A percentile compares a stretch with the other conserved stretches of the same genome.
These are phyloP conservation scores for Calephelis nemesis DNA, from an alignment of 1,140 invertebrate species.

Conservation along the genomic window DNA sequence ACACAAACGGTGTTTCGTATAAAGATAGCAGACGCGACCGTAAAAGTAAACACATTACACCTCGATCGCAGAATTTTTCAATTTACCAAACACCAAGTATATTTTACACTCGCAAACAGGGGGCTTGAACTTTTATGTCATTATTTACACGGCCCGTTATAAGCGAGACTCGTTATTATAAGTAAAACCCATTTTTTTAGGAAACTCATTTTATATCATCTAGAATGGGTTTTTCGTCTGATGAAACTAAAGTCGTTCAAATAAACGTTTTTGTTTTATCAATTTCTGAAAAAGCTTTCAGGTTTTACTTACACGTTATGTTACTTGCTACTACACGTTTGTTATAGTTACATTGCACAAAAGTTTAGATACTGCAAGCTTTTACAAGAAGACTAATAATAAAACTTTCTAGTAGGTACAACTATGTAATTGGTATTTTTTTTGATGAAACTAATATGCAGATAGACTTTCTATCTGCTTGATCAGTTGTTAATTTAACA, in stretches of 20 bases:
- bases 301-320: too few species aligned
- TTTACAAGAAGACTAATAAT: too few species aligned
- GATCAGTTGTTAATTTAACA: too few species aligned
- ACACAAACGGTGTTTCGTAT: not conserved
- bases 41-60: not conserved
- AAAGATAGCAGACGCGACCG: constrained; percentile 3
- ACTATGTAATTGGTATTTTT: too few species aligned
- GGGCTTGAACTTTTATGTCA: constrained; percentile 10
- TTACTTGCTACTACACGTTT: too few species aligned
- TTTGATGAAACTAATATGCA: too few species aligned
- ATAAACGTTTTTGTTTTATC: constrained; percentile 7
- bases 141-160: constrained; percentile 17
- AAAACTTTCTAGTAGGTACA: too few species aligned
- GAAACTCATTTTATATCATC: constrained; percentile 13
- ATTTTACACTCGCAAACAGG: constrained; percentile 11
- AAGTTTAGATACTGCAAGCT: too few species aligned
- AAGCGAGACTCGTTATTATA: constrained; percentile 15
- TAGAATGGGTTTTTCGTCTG: constrained; percentile 6
- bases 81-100: constrained; percentile 16
- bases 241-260: constrained; percentile 6
- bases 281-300: not conserved
- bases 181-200: constrained; percentile 17
- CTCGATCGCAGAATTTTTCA: constrained; percentile 11
- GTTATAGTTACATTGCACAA: too few species aligned
- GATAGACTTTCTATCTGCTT: too few species aligned